A percentile compares a stretch with the other conserved stretches of the same genome.
phyloP scores from a whole-genome alignment of 2,113 vertebrate genomes.

The Pelecanoides urinatrix region DNA sequence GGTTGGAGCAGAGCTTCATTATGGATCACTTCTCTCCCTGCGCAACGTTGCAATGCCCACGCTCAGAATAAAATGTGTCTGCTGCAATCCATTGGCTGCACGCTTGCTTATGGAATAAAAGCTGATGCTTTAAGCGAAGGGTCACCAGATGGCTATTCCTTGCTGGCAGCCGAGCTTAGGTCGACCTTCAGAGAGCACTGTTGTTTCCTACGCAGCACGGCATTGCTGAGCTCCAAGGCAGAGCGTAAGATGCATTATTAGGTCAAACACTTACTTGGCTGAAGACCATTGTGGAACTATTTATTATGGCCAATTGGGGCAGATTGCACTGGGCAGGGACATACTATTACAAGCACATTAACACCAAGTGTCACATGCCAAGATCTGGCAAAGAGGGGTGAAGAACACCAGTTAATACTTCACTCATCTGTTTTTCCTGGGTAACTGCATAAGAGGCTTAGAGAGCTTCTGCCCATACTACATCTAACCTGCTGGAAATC shows the following conservation, averaged over 20 bases:
- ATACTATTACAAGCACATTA: not conserved
- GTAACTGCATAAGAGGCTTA: not conserved
- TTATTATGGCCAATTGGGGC: slow-evolving; percentile 38
- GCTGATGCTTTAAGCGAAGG: not conserved
- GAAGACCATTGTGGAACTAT: slow-evolving; percentile 8
- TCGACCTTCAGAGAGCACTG: slow-evolving; percentile 31
- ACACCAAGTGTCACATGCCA: not conserved
- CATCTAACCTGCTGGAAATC: not conserved
- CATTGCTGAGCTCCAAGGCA: slow-evolving; percentile 36
- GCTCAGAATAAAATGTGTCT: not conserved
- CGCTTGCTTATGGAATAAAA: not conserved
- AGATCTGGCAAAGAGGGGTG: slow-evolving; percentile 4
- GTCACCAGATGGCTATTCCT: slow-evolving; percentile 44
- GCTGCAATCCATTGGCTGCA: not conserved
- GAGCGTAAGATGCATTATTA: slow-evolving; percentile 32
- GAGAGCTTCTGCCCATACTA: not conserved
- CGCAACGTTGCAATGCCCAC: not conserved
- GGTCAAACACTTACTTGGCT: slow-evolving; percentile 56
- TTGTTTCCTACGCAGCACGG: not conserved
- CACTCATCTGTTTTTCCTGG: slow-evolving; percentile 5
- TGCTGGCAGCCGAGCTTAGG: not conserved
- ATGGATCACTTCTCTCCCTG: not conserved
- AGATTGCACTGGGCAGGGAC: not conserved
- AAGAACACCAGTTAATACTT: slow-evolving; percentile 33
- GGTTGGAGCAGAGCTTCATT: not conserved